A percentile compares a stretch with the other conserved stretches of the same genome.
Evolutionary conservation across 2,113 vertebrate genomes (phyloP).

Genomic region (Coracopsis vasa): DNA sequence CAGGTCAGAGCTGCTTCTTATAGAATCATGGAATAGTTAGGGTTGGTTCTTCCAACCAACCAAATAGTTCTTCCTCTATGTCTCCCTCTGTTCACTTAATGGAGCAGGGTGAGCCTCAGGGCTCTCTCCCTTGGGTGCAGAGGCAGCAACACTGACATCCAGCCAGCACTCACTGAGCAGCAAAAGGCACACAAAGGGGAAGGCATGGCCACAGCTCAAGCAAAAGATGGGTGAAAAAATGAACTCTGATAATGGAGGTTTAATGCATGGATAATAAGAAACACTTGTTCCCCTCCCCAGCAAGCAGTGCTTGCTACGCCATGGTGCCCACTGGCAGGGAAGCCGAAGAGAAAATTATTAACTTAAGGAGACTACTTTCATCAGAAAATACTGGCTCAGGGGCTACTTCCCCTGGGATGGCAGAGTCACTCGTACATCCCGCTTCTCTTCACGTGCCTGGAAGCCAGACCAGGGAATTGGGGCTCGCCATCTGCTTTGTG

Average conservation of each 20-base stretch:
- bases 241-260: neutral
- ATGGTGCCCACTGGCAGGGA: neutral
- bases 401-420: neutral
- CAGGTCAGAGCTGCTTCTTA: neutral
- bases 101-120: neutral
- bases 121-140: neutral
- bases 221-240: neutral
- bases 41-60: too few relatives aligned
- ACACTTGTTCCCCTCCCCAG: neutral
- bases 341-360: neutral
- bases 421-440: accelerated
- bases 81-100: too few relatives aligned
- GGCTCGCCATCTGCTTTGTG: neutral
- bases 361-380: neutral
- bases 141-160: neutral
- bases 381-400: neutral
- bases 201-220: neutral
- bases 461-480: neutral
- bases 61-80: neutral
- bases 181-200: neutral
- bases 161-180: neutral
- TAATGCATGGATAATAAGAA: neutral
- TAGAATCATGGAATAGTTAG: too few relatives aligned
- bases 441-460: neutral
- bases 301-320: neutral